Conservation (phyloP, 1,140 invertebrate genomes). For the Aricia agestis region DNA sequence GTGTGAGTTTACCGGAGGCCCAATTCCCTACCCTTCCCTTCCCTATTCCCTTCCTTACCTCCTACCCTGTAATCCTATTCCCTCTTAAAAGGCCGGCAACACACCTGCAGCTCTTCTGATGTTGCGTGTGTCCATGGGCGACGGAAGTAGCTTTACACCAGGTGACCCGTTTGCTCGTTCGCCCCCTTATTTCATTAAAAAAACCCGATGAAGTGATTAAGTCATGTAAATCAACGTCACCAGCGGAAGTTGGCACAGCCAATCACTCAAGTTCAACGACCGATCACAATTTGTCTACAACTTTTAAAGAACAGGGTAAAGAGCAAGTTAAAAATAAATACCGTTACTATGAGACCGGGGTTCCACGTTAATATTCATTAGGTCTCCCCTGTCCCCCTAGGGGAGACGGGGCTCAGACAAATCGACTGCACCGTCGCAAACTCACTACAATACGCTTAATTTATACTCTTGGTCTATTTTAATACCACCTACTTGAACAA, state of each 20-base stretch:
- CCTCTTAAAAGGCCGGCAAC: too few relatives aligned
- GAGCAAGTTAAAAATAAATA: slow-evolving; percentile 4
- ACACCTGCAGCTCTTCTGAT: too few relatives aligned
- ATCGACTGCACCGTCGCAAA: slow-evolving; percentile 42
- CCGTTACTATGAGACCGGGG: slow-evolving; percentile 16
- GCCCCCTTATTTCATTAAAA: too few relatives aligned
- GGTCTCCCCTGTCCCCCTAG: slow-evolving; percentile 29
- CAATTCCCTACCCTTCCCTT: too few relatives aligned
- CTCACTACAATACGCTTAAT: slow-evolving; percentile 28
- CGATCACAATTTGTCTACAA: not conserved
- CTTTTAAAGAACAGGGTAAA: not conserved
- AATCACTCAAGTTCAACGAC: not conserved
- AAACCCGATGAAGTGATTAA: too few relatives aligned
- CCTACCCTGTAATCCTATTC: too few relatives aligned
- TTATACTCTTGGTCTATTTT: slow-evolving; percentile 17
- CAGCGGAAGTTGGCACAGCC: not conserved
- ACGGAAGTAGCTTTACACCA: too few relatives aligned
- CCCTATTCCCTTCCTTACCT: too few relatives aligned
- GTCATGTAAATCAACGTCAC: too few relatives aligned
- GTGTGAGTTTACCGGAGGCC: too few relatives aligned
- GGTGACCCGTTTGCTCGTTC: too few relatives aligned
- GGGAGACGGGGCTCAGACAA: slow-evolving; percentile 42
- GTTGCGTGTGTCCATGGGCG: too few relatives aligned
- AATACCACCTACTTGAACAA: not conserved
- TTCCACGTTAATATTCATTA: slow-evolving; percentile 58